A percentile compares a stretch with the other conserved stretches of the same genome.
Evolutionary conservation across 1,140 invertebrate genomes (phyloP).

Genomic region (Procambarus virginalis): DNA sequence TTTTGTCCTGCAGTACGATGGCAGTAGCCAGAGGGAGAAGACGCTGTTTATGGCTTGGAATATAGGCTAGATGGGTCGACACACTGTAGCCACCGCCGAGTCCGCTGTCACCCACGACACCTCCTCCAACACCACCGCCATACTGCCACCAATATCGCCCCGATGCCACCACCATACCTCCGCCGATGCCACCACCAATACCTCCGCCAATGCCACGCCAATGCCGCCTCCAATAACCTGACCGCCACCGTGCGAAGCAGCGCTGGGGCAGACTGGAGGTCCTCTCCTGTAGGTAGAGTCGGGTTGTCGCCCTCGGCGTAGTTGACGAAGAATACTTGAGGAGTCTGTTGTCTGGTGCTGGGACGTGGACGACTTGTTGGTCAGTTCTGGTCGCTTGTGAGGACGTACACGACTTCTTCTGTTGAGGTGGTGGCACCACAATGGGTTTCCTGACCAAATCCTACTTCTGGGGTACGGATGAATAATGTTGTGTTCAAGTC

Average conservation of each 20-base stretch:
- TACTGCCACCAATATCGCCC: background rate
- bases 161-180: background rate
- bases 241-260: background rate
- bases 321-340: too few relatives aligned
- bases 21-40: too few relatives aligned
- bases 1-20: too few relatives aligned
- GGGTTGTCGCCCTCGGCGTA: too few relatives aligned
- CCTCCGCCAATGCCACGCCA: background rate
- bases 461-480: background rate
- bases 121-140: background rate
- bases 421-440: background rate
- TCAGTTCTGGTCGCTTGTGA: constrained; percentile 7
- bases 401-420: background rate
- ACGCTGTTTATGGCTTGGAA: too few relatives aligned
- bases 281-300: too few relatives aligned
- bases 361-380: background rate
- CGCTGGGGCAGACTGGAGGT: background rate
- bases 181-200: background rate
- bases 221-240: background rate
- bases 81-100: background rate
- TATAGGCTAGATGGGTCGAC: too few relatives aligned
- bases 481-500: constrained; percentile 11
- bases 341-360: background rate
- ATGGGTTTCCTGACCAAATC: background rate
- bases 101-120: background rate